These are phyloP conservation scores for Osmerus mordax DNA, from an alignment of 2,113 vertebrate genomes.

Conservation along the genomic window DNA sequence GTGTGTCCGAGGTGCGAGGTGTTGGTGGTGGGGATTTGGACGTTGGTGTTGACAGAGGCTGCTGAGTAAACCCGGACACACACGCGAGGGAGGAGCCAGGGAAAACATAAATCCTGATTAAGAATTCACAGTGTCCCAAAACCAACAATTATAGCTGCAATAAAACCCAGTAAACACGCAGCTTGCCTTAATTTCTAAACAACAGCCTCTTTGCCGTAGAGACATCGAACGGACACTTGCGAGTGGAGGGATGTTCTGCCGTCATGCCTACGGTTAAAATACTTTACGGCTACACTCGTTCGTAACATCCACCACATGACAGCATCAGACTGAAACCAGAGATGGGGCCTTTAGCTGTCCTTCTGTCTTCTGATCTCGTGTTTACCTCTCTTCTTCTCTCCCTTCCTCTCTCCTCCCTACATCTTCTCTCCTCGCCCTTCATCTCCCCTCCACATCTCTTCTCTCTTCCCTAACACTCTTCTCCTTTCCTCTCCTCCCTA, in stretches of 20 bases:
- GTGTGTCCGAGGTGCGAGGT: conserved; percentile 42
- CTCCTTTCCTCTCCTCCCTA: not conserved
- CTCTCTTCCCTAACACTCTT: not conserved
- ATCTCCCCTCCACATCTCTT: not conserved
- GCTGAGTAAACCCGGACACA: conserved; percentile 49
- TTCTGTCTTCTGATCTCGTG: too few species aligned
- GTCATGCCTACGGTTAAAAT: too few species aligned
- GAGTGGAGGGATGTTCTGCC: not conserved
- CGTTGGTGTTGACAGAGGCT: conserved; percentile 47
- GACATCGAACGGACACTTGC: conserved; percentile 11
- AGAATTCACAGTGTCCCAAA: conserved; percentile 56
- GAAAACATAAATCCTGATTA: conserved; percentile 55
- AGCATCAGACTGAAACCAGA: too few species aligned
- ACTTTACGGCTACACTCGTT: too few species aligned
- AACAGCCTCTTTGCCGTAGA: conserved; percentile 19
- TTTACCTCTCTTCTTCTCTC: not conserved
- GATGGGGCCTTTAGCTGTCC: too few species aligned
- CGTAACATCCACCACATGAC: too few species aligned
- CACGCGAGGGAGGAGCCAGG: conserved; percentile 28
- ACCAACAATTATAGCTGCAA: conserved; percentile 57
- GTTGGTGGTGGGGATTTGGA: conserved; percentile 45
- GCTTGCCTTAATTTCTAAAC: conserved; percentile 49
- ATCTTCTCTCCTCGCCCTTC: not conserved
- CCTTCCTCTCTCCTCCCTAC: not conserved
- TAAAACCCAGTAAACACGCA: conserved; percentile 49